Evolutionary conservation across 2,797 vertebrate genomes (phyloP).

Genomic region (Jordanella pulchra): DNA sequence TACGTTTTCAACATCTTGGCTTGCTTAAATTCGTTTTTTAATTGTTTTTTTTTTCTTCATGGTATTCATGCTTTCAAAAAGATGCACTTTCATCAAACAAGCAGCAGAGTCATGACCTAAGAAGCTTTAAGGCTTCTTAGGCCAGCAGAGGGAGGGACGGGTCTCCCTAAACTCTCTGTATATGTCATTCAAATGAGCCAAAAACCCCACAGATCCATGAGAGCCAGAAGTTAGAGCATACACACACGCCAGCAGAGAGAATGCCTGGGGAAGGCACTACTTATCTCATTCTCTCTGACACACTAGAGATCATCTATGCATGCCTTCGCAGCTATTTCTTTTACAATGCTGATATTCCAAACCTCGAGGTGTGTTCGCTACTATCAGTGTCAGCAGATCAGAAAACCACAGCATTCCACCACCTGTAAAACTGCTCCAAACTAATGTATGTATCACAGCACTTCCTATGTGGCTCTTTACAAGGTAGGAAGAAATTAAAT

Average conservation of each 20-base stretch:
- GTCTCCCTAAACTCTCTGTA: constrained; percentile 60
- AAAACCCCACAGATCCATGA: constrained; percentile 54
- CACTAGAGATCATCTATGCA: constrained; percentile 56
- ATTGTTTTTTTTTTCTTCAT: constrained; percentile 53
- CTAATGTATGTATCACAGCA: constrained; percentile 5
- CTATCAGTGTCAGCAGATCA: constrained; percentile 58
- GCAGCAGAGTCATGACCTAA: constrained; percentile 41
- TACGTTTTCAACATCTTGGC: constrained; percentile 4
- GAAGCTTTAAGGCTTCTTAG: constrained; percentile 62
- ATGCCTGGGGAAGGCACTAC: constrained; percentile 54
- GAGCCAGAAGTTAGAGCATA: constrained; percentile 29
- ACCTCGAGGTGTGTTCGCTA: constrained; percentile 45
- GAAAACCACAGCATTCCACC: constrained; percentile 39
- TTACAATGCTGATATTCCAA: constrained; percentile 32
- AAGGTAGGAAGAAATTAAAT: neutral
- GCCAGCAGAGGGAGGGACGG: constrained; percentile 53
- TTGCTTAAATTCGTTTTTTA: constrained; percentile 14
- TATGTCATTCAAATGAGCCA: constrained; percentile 64
- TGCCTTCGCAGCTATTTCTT: constrained; percentile 46
- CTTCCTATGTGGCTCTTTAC: constrained; percentile 3
- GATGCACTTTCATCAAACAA: constrained; percentile 53
- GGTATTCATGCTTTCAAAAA: constrained; percentile 29
- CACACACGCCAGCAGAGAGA: constrained; percentile 40
- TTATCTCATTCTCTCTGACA: constrained; percentile 73
- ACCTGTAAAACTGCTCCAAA: constrained; percentile 22